Conservation (phyloP, 1,140 invertebrate species). For the Drosophila ananassae region DNA sequence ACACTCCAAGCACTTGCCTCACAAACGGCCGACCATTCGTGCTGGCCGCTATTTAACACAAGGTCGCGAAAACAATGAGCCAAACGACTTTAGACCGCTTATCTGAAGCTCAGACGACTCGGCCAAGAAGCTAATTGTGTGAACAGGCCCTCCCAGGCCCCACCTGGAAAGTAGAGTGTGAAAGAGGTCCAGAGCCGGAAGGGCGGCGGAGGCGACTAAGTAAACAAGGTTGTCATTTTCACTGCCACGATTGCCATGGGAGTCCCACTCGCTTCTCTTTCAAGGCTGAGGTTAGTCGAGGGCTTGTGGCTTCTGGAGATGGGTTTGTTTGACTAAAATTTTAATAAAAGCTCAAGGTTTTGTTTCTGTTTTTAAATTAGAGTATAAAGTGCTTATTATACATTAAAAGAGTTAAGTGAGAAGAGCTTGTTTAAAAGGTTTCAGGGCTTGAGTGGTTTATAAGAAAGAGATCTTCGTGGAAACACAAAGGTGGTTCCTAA, state of each 20-base stretch:
- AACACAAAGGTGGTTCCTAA: too few relatives aligned
- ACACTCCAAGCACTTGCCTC: conserved; percentile 18
- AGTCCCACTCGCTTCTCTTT: conserved; percentile 16
- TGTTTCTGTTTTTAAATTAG: background rate
- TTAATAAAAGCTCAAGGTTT: background rate
- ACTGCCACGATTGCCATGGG: conserved; percentile 18
- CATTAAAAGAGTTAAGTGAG: background rate
- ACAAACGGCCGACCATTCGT: conserved; percentile 53
- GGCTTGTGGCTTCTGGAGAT: background rate
- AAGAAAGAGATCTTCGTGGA: too few relatives aligned
- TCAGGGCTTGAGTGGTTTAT: background rate
- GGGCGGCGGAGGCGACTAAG: conserved; percentile 39
- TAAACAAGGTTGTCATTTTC: conserved; percentile 80
- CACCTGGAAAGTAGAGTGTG: conserved; percentile 3
- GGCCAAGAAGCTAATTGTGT: conserved; percentile 58
- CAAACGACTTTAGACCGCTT: conserved; percentile 60
- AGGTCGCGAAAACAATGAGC: conserved; percentile 68
- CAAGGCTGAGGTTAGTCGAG: conserved; percentile 1
- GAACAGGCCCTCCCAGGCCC: conserved; percentile 29
- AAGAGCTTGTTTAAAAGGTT: background rate
- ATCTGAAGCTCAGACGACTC: conserved; percentile 38
- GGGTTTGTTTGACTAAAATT: background rate
- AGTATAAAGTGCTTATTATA: background rate
- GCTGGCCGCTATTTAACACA: conserved; percentile 67
- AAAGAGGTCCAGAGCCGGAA: conserved; percentile 16